phyloP scores from a whole-genome alignment of 1,140 invertebrate species.

The Augochlora pura region DNA sequence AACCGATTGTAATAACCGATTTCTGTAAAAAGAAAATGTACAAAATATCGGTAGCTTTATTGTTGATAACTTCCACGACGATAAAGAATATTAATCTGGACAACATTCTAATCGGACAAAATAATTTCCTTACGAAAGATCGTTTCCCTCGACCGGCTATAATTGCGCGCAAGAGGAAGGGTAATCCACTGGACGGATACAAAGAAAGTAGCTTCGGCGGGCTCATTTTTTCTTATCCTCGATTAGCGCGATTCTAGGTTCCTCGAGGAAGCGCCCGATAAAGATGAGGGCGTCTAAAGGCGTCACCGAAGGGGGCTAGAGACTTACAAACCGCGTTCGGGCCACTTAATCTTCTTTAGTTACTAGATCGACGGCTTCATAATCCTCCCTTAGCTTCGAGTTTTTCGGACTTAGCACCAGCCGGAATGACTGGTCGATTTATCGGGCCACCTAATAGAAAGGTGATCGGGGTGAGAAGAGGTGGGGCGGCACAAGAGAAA shows the following conservation, averaged over 20 bases:
- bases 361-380: constrained; percentile 62
- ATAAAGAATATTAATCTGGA: too few species aligned
- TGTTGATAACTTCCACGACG: too few species aligned
- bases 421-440: constrained; percentile 59
- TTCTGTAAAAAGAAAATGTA: too few species aligned
- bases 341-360: constrained; percentile 62
- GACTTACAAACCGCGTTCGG: constrained; percentile 55
- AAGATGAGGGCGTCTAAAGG: constrained; percentile 20
- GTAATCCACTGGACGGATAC: constrained; percentile 16
- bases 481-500: neutral
- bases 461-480: constrained; percentile 30
- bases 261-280: constrained; percentile 27
- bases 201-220: neutral
- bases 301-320: constrained; percentile 18
- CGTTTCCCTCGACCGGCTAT: neutral
- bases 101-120: neutral
- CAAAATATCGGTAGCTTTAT: too few species aligned
- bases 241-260: constrained; percentile 10
- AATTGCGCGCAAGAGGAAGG: neutral
- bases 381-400: constrained; percentile 48
- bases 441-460: constrained; percentile 56
- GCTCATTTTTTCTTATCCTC: constrained; percentile 28
- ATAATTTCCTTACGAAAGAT: neutral
- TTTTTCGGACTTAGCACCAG: constrained; percentile 51
- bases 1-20: too few species aligned